phyloP scores from a whole-genome alignment of 2,113 vertebrate genomes.

The Chrysemys picta region DNA sequence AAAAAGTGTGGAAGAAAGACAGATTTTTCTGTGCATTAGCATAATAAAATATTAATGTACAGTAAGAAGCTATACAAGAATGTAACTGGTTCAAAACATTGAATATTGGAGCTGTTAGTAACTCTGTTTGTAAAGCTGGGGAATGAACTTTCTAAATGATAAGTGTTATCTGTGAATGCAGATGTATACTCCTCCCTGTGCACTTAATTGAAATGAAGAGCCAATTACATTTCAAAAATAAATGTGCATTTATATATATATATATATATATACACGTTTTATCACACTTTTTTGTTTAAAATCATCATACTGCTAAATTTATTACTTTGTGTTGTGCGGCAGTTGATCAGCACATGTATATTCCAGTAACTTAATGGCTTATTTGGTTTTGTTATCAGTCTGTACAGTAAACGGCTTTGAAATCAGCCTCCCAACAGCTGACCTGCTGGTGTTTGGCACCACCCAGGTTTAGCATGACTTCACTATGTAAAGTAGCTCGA shows the following conservation, averaged over 20 bases:
- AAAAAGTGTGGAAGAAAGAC: not conserved
- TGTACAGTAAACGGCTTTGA: slow-evolving; percentile 81
- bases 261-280: not conserved
- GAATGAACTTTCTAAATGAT: slow-evolving; percentile 60
- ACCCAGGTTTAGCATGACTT: slow-evolving; percentile 80
- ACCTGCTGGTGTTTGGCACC: slow-evolving; percentile 71
- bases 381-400: slow-evolving; percentile 82
- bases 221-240: not conserved
- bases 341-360: accelerated
- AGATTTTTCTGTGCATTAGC: not conserved
- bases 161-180: slow-evolving; percentile 74
- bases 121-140: slow-evolving; percentile 2
- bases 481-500: slow-evolving; percentile 73
- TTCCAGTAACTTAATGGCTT: slow-evolving; percentile 33
- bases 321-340: slow-evolving; percentile 4
- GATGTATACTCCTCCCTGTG: slow-evolving; percentile 29
- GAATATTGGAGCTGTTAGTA: slow-evolving; percentile 5
- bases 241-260: not conserved
- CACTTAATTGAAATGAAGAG: slow-evolving; percentile 51
- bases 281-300: slow-evolving; percentile 28
- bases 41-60: slow-evolving; percentile 4
- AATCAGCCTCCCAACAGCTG: slow-evolving; percentile 88
- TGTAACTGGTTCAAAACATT: not conserved
- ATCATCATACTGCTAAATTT: not conserved
- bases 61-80: not conserved